Evolutionary conservation across 2,797 vertebrate species (phyloP).

Genomic region (Fratercula arctica): DNA sequence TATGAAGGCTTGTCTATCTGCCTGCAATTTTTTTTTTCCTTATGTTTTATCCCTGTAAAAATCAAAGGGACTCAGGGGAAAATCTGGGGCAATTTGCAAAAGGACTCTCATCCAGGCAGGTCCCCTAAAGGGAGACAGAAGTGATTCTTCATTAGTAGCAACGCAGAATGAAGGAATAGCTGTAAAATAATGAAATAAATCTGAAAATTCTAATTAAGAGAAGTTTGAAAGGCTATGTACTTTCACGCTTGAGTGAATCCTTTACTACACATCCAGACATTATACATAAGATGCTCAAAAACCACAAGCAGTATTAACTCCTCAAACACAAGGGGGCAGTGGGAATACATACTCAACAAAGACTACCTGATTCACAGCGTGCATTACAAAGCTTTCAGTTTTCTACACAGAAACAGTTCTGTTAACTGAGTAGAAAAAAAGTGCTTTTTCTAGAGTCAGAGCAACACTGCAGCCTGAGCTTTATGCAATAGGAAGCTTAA

Average conservation of each 20-base stretch:
- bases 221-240: neutral
- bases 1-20: neutral
- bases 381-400: neutral
- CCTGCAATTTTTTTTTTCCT: neutral
- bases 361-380: too few relatives aligned
- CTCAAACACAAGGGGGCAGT: neutral
- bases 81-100: neutral
- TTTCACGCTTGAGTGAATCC: neutral
- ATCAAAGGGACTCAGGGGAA: neutral
- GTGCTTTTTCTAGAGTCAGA: neutral
- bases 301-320: neutral
- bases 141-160: neutral
- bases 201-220: neutral
- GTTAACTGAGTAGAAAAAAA: neutral
- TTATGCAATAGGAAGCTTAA: neutral
- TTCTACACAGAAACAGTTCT: neutral
- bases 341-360: neutral
- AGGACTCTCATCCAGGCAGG: fast-evolving
- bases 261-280: neutral
- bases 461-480: neutral
- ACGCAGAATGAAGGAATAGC: neutral
- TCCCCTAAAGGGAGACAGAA: neutral
- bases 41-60: neutral
- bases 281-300: neutral
- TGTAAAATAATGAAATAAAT: neutral